A percentile compares a stretch with the other conserved stretches of the same genome.
Evolutionary conservation across 2,888 invertebrate genomes (phyloP).

Genomic region (Ormyrus labotus): DNA sequence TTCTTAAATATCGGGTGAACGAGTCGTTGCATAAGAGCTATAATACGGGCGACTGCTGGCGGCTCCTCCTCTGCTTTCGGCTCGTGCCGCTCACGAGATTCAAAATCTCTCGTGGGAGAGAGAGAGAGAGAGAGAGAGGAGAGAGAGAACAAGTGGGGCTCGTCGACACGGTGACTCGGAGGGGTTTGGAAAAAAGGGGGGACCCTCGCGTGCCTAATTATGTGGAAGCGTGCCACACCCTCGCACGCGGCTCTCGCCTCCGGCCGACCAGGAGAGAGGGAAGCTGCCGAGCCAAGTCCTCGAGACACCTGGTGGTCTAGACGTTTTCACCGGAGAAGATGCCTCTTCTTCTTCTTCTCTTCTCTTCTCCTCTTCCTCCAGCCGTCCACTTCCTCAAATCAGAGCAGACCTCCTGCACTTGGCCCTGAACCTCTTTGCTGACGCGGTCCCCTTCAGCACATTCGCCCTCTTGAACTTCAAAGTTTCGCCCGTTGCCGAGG

Average conservation of each 20-base stretch:
- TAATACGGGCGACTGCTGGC: constrained; percentile 46
- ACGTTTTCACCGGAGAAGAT: constrained; percentile 59
- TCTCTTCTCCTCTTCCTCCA: background rate
- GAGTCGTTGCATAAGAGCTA: constrained; percentile 54
- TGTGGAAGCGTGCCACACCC: constrained; percentile 61
- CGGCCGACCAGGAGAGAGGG: background rate
- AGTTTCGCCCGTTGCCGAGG: background rate
- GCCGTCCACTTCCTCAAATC: constrained; percentile 7
- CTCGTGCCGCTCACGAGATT: constrained; percentile 64
- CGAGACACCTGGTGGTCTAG: constrained; percentile 67
- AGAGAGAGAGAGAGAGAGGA: constrained; percentile 19
- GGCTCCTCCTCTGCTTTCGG: constrained; percentile 57
- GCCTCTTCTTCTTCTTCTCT: constrained; percentile 23
- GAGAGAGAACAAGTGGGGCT: constrained; percentile 57
- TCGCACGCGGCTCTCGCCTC: constrained; percentile 41
- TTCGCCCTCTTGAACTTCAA: background rate
- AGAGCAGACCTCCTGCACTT: constrained; percentile 8
- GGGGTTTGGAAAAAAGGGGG: constrained; percentile 57
- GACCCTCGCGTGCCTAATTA: constrained; percentile 65
- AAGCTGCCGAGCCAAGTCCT: constrained; percentile 54
- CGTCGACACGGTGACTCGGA: constrained; percentile 51
- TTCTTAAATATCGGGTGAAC: constrained; percentile 61
- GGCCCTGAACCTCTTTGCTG: constrained; percentile 34
- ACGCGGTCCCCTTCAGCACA: background rate
- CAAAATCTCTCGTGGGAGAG: constrained; percentile 61